Evolutionary conservation across 2,113 vertebrate genomes (phyloP), one percentile per base, ranked within the genome.

Genomic region (Prunella fulvescens): DNA sequence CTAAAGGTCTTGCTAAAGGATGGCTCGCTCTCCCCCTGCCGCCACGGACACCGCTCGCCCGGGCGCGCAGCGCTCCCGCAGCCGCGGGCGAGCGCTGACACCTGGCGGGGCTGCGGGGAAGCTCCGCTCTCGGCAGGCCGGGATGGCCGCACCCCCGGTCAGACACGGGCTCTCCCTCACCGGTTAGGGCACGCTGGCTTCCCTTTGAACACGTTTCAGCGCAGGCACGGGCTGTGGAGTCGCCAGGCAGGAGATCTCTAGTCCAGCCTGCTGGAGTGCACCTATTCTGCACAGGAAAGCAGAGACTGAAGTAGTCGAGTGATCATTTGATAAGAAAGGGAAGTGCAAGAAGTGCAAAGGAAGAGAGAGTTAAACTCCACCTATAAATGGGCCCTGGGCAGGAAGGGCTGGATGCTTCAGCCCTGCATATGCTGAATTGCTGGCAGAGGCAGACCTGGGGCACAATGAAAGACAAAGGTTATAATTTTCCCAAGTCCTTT

Each of bases 91-190:
- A 16, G 80, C 54, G 7, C 96, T 94, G 96, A 92, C 97, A 83
- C 86, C 97, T 96, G 11, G 88, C 10, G 97, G 88, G 15, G 45
- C 1, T 4, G 4, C 7, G 12, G 53, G 60, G 73, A 47, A 85
- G 11, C 12, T 51, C 60, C 37, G 44, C 77, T 4, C 35, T 13
- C 35, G 0, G 1, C 67, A 4, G 9, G 10, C 25, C 37, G 1
- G 54, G 4, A 0, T 0, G 58, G 22, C 7, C 1, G 18, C 12
- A 1, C 5, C 3, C 5, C 15, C 42, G 0, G 1, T 3, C 6
- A 4, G 17, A 9, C 13, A 10, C 16, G 14, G 42, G 6, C 23
- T 10, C 19, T 40, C 29, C 3, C 24, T 7, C 22, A 5, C 10
- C 6, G 10, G 2, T 9, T n/a, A 8, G 14, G 51, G 14, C 19